Evolutionary conservation across 2,797 vertebrate genomes (phyloP), one percentile per base, ranked within the genome.

Genomic region (Cynopterus sphinx): DNA sequence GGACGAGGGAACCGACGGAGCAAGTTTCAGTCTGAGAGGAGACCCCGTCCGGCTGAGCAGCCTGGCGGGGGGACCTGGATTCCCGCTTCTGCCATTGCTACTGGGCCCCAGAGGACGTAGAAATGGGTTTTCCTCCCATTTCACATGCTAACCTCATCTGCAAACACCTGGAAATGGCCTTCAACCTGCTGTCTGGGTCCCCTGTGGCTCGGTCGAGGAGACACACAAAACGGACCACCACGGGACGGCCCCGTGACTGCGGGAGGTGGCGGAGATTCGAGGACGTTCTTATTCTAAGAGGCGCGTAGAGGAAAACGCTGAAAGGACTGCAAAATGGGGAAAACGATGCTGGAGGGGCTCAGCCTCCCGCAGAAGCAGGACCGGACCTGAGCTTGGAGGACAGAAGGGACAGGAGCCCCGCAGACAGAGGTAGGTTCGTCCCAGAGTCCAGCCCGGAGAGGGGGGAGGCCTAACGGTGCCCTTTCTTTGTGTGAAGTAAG

Each of bases 181-280:
- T 36, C 4, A 24, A 12, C 12, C 31, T 10, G n/a, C 2, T 43
- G 10, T 41, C 36, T 10, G 73, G 84, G 28, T 2, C 9, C 24
- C 21, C 6, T 9, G 57, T 0, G 57, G 24, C 33, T 49, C 70
- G 7, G 21, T 26, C 2, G 0, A 75, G 41, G 0, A 0, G 4
- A 33, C 12, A 13, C 26, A 6, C 11, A 36, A 51, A 5, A 61
- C 13, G 19, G 4, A 13, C 33, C 43, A 26, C 26, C 21, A 6
- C 21, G 9, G 7, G n/a, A 49, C 46, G 43, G 43, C 43, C 4
- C 41, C 12, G 15, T 5, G 21, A 19, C 22, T 11, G 46, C 39
- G 53, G 33, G 59, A 33, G 73, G 11, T 0, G 3, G 11, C 31
- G 19, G 61, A 68, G 51, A 13, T 22, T 12, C 7, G 55, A n/a